phyloP scores from a whole-genome alignment of 2,888 invertebrate species.

The Lepidocyrtoides sp. region DNA sequence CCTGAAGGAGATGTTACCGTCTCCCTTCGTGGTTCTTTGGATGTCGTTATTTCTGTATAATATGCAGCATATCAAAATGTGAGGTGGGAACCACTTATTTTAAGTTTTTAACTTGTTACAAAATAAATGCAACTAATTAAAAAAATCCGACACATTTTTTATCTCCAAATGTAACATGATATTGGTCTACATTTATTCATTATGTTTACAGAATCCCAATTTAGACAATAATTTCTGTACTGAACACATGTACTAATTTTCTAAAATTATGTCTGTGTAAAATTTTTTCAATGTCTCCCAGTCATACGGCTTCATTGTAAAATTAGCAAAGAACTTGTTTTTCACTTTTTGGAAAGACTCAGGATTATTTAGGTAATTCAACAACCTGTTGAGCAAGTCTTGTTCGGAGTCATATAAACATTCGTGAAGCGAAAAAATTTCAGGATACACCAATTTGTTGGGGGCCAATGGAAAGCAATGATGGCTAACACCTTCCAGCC shows the following conservation, averaged over 20 bases:
- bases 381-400: slow-evolving; percentile 88
- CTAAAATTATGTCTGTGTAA: slow-evolving; percentile 53
- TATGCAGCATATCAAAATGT: too few species aligned
- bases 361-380: slow-evolving; percentile 49
- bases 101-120: too few species aligned
- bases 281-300: slow-evolving; percentile 73
- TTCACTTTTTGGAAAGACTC: slow-evolving; percentile 55
- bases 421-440: slow-evolving; percentile 89
- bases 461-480: slow-evolving; percentile 92
- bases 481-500: slow-evolving; percentile 90
- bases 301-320: slow-evolving; percentile 60
- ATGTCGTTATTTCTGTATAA: slow-evolving; percentile 42
- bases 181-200: too few species aligned
- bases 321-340: slow-evolving; percentile 30
- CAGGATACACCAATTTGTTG: slow-evolving; percentile 91
- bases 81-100: too few species aligned
- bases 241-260: too few species aligned
- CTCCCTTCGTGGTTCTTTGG: slow-evolving; percentile 29
- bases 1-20: slow-evolving; percentile 44
- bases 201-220: too few species aligned
- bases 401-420: slow-evolving; percentile 89
- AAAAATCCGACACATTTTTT: too few species aligned
- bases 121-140: too few species aligned
- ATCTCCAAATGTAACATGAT: too few species aligned
- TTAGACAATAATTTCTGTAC: too few species aligned